Percentiles rank a stretch among this genome's conserved stretches.
These are phyloP conservation scores for Zeus faber DNA, from an alignment of 2,113 vertebrate genomes.

Conservation along the genomic window DNA sequence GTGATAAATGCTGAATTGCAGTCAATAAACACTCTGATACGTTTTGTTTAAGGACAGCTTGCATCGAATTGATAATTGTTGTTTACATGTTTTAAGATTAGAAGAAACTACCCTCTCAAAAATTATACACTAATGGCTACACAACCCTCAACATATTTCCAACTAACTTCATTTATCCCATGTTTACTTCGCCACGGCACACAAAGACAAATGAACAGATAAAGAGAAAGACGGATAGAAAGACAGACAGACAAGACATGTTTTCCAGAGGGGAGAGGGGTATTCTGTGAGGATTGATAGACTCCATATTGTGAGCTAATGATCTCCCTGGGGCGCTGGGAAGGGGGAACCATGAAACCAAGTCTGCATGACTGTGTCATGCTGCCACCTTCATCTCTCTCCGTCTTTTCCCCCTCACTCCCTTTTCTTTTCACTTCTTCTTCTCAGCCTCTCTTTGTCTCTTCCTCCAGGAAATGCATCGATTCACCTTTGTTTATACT, in stretches of 20 bases:
- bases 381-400: conserved; percentile 58
- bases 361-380: conserved; percentile 64
- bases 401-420: conserved; percentile 29
- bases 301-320: conserved; percentile 74
- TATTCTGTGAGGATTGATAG: conserved; percentile 73
- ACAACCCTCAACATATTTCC: no score
- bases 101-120: no score
- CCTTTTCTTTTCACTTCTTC: conserved; percentile 25
- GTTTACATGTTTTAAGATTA: no score
- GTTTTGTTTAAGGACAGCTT: no score
- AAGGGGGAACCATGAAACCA: conserved; percentile 63
- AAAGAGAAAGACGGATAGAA: conserved; percentile 44
- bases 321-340: conserved; percentile 65
- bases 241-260: conserved; percentile 52
- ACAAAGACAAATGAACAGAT: conserved; percentile 21
- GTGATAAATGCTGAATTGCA: no score
- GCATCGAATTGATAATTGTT: no score
- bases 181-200: no score
- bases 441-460: conserved; percentile 42
- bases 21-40: no score
- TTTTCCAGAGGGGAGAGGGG: conserved; percentile 58
- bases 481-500: conserved; percentile 72
- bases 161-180: no score
- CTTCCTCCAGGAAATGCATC: conserved; percentile 57
- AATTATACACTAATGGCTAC: no score